Evolutionary conservation across 2,888 invertebrate genomes (phyloP), one percentile per base, ranked within the genome.

Genomic region (Machimus atricapillus): DNA sequence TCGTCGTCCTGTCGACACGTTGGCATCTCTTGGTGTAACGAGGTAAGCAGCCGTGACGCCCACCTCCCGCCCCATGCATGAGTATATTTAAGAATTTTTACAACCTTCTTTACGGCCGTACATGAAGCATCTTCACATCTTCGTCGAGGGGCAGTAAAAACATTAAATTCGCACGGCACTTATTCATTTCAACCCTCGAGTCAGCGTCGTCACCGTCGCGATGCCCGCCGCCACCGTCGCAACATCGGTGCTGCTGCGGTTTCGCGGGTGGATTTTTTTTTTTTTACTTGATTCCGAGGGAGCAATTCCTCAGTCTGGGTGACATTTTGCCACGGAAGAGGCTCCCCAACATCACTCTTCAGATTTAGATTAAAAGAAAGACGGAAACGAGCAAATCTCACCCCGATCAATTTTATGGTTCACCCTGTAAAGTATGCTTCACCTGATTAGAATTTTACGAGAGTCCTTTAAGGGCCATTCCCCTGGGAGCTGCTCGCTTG

Each of bases 1-100:
- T 52, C 52, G 52, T 52, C 19, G 27, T 66, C 66, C 27, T 66
- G 66, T 66, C 27, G 66, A 23, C 66, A 66, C 27, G 23, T 23
- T 23, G 66, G 23, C 66, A 52, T 52, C n/a, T 27, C 52, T 66
- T 9, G 23, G 9, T 19, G 66, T 27, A 66, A 66, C 66, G 66
- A 66, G 27, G 66, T 66, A 66, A 66, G 66, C 66, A 66, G 1
- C 66, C 66, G 16, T 23, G 27, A 37, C 76, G 40, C 8, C 31
- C 43, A 5, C 43, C 16, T n/a, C 43, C 16, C 43, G 43, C 43
- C 19, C 37, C n/a, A n/a, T 82, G 27, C 58, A 37, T 40, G 66
- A 66, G 82, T 58, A 52, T 82, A 82, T 82, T 82, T 82, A 82
- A 82, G 14, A 66, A 82, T 58, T 82, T 82, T 82, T 82, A 82